Evolutionary conservation across 2,797 vertebrate genomes (phyloP).

Genomic region (Hyperoplus lanceolatus): DNA sequence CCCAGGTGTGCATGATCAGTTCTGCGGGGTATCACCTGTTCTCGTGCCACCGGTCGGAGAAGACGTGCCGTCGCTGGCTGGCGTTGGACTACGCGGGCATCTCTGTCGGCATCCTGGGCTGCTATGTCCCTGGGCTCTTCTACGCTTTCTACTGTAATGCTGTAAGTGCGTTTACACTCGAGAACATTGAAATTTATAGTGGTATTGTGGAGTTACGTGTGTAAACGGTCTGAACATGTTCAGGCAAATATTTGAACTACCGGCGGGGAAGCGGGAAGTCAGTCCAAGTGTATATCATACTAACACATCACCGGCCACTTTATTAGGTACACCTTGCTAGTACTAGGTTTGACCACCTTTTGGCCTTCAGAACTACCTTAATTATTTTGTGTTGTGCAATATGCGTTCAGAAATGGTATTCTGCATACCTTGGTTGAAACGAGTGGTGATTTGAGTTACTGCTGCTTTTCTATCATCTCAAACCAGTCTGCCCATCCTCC

Average conservation of each 20-base stretch:
- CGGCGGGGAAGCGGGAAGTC: background rate
- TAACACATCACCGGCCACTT: background rate
- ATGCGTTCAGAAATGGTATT: no score
- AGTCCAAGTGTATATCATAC: background rate
- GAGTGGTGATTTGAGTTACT: no score
- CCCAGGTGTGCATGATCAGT: conserved; percentile 97
- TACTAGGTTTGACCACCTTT: no score
- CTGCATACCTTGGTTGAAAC: no score
- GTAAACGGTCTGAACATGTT: background rate
- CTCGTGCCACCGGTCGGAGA: conserved; percentile 97
- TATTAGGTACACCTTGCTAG: no score
- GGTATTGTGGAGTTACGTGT: no score
- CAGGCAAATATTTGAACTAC: background rate
- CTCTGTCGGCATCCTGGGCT: conserved; percentile 97
- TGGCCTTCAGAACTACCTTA: no score
- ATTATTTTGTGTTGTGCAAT: no score
- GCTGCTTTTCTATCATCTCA: no score
- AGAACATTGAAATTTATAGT: background rate
- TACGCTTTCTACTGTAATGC: conserved; percentile 98
- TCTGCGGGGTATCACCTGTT: conserved; percentile 98
- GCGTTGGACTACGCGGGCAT: conserved; percentile 96
- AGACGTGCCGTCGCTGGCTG: conserved; percentile 96
- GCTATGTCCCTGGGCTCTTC: conserved; percentile 97
- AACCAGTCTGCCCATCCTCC: no score
- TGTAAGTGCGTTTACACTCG: conserved; percentile 80